These are phyloP conservation scores for Apis florea DNA, from an alignment of 1,140 invertebrate genomes.

Conservation along the genomic window DNA sequence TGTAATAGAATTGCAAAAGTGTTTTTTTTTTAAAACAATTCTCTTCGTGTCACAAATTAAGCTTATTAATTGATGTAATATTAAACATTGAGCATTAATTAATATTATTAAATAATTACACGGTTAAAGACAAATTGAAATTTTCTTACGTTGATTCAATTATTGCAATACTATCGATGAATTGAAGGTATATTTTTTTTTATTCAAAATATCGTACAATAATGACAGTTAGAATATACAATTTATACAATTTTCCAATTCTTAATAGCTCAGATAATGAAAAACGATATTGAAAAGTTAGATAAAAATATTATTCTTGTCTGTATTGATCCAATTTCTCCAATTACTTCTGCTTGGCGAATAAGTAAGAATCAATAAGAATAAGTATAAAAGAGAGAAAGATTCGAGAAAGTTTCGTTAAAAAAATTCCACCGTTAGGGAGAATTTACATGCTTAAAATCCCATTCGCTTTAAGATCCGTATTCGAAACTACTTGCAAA, in stretches of 20 bases:
- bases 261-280: too few relatives aligned
- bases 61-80: background rate
- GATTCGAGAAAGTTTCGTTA: slow-evolving; percentile 14
- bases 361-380: background rate
- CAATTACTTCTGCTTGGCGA: slow-evolving; percentile 17
- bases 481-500: slow-evolving; percentile 67
- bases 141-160: too few relatives aligned
- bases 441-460: slow-evolving; percentile 29
- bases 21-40: background rate
- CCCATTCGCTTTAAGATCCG: slow-evolving; percentile 50
- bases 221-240: too few relatives aligned
- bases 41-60: background rate
- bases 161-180: too few relatives aligned
- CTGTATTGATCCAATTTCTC: background rate
- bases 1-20: slow-evolving; percentile 9
- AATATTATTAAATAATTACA: background rate
- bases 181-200: too few relatives aligned
- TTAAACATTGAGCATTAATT: background rate
- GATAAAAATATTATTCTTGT: too few relatives aligned
- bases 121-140: too few relatives aligned
- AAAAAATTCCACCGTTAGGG: too few relatives aligned
- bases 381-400: background rate
- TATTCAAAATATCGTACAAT: too few relatives aligned
- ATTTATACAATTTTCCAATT: too few relatives aligned
- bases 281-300: too few relatives aligned